phyloP scores from a whole-genome alignment of 2,797 vertebrate genomes.

The Leucoraja ocellata region DNA sequence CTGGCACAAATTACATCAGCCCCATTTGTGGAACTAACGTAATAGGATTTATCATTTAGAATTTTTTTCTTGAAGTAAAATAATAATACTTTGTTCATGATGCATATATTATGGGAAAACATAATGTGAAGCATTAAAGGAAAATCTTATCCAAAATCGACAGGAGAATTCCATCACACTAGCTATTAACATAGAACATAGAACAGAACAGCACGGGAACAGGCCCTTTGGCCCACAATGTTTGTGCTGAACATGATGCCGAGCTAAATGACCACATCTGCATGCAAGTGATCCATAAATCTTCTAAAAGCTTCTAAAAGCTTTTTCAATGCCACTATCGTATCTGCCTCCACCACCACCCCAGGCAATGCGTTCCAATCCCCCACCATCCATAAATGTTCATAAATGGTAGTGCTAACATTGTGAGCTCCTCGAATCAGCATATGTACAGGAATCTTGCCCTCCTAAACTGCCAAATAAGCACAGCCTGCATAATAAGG shows the following conservation, averaged over 20 bases:
- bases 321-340: no score
- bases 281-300: no score
- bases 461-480: not conserved
- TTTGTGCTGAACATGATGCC: no score
- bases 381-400: no score
- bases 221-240: no score
- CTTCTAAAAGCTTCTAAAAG: no score
- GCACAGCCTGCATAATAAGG: not conserved
- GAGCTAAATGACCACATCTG: no score
- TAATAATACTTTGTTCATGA: not conserved
- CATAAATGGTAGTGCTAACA: not conserved
- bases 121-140: not conserved
- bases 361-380: no score
- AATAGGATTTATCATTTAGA: slow-evolving; percentile 14
- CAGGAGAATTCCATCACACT: not conserved
- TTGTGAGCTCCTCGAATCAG: not conserved
- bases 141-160: not conserved
- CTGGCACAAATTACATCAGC: not conserved
- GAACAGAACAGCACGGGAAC: no score
- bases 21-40: slow-evolving; percentile 7
- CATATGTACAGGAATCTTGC: not conserved
- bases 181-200: not conserved
- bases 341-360: no score
- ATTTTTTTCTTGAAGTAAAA: not conserved
- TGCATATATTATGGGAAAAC: not conserved